phyloP scores from a whole-genome alignment of 2,888 invertebrate genomes.

The Dolomedes plantarius region DNA sequence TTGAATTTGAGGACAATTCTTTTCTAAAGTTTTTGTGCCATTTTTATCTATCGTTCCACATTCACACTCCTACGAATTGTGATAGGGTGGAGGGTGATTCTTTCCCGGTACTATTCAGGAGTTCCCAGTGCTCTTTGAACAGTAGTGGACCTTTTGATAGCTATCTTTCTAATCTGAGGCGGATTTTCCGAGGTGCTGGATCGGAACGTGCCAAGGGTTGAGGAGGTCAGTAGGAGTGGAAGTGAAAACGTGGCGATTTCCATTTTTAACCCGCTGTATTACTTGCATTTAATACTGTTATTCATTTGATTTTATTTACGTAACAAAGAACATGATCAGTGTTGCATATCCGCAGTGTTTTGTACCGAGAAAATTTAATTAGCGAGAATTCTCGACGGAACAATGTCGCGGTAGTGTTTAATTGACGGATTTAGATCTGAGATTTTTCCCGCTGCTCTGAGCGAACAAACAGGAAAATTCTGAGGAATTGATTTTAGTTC shows the following conservation, averaged over 20 bases:
- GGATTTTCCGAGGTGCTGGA: constrained; percentile 38
- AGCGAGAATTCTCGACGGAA: background rate
- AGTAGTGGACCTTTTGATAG: constrained; percentile 21
- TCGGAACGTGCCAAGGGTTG: background rate
- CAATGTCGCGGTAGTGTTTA: background rate
- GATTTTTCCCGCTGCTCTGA: too few relatives aligned
- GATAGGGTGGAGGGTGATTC: constrained; percentile 12
- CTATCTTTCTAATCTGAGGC: constrained; percentile 37
- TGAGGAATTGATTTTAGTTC: too few relatives aligned
- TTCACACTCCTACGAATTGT: constrained; percentile 37
- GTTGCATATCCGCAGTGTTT: background rate
- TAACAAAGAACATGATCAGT: background rate
- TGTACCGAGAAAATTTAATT: background rate
- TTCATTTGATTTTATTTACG: too few relatives aligned
- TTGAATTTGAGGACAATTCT: constrained; percentile 10
- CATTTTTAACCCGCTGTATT: too few relatives aligned
- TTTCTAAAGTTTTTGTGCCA: constrained; percentile 47
- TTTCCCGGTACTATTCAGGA: constrained; percentile 8
- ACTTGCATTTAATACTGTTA: too few relatives aligned
- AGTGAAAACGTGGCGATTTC: background rate
- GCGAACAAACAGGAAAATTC: too few relatives aligned
- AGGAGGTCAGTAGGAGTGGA: background rate
- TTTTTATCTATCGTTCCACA: constrained; percentile 29
- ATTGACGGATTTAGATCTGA: too few relatives aligned
- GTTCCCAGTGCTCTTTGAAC: background rate